Conservation (phyloP, 2,888 invertebrate genomes). For the Tribolium freemani region DNA sequence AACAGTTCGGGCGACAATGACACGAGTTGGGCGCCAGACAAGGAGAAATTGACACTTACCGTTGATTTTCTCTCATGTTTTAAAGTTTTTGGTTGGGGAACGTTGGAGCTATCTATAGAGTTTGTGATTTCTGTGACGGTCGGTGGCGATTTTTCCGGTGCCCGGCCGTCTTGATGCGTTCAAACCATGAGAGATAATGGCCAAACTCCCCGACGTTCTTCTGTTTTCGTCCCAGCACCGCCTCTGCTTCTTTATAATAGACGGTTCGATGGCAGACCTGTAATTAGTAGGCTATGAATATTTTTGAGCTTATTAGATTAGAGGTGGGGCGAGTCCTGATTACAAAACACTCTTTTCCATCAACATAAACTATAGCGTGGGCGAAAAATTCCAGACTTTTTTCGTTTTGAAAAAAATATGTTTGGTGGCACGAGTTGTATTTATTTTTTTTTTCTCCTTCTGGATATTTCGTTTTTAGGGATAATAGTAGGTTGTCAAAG, state of each 20-base stretch:
- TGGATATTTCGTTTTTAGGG: constrained; percentile 1
- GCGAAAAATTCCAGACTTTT: constrained; percentile 1
- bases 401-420: not conserved
- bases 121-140: constrained; percentile 16
- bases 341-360: constrained; percentile 19
- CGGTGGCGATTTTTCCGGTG: constrained; percentile 35
- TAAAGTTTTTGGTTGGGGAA: not conserved
- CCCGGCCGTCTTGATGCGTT: constrained; percentile 29
- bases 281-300: constrained; percentile 65
- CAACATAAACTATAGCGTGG: not conserved
- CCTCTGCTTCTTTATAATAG: constrained; percentile 67
- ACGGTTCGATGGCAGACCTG: constrained; percentile 63
- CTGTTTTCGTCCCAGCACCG: constrained; percentile 51
- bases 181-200: constrained; percentile 12
- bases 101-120: not conserved
- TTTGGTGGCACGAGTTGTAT: not conserved
- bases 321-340: constrained; percentile 23
- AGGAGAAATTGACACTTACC: not conserved
- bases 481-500: constrained; percentile 52
- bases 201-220: constrained; percentile 25
- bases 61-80: not conserved
- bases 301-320: constrained; percentile 63
- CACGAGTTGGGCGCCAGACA: not conserved
- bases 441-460: not conserved
- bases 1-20: not conserved